Percentiles rank a stretch among this genome's conserved stretches.
These are phyloP conservation scores for Schizopygopsis pylzovi DNA, from an alignment of 2,797 vertebrate species.

Conservation along the genomic window DNA sequence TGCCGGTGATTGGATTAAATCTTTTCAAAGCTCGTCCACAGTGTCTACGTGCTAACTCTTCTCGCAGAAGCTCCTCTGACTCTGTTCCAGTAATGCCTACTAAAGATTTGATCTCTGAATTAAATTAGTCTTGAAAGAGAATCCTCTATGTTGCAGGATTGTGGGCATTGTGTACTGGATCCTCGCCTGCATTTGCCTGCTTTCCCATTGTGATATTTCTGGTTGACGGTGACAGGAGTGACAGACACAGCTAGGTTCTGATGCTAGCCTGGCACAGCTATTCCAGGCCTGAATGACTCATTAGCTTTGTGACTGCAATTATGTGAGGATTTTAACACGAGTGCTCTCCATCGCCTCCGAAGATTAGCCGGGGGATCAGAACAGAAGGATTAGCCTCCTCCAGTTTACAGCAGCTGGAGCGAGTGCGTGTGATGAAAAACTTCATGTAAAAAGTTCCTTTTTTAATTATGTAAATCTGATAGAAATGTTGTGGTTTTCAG, in stretches of 20 bases:
- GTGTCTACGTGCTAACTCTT: neutral
- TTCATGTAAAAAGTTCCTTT: slow-evolving; percentile 18
- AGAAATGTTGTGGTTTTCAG: neutral
- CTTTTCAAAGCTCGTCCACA: slow-evolving; percentile 22
- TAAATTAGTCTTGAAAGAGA: slow-evolving; percentile 52
- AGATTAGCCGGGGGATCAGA: slow-evolving; percentile 72
- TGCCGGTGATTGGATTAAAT: slow-evolving; percentile 37
- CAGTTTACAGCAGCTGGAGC: slow-evolving; percentile 50
- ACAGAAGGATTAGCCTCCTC: slow-evolving; percentile 70
- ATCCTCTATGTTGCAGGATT: slow-evolving; percentile 21
- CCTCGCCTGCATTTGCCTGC: slow-evolving; percentile 9
- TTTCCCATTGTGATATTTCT: slow-evolving; percentile 45
- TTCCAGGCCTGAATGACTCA: slow-evolving; percentile 71
- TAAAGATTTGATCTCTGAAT: slow-evolving; percentile 45
- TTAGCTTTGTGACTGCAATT: slow-evolving; percentile 77
- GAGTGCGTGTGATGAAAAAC: slow-evolving; percentile 46
- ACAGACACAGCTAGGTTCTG: slow-evolving; percentile 45
- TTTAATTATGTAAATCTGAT: slow-evolving; percentile 24
- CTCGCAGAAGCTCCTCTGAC: neutral
- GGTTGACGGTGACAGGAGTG: slow-evolving; percentile 50
- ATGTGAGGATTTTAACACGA: slow-evolving; percentile 67
- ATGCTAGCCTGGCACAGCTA: slow-evolving; percentile 51
- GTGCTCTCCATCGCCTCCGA: slow-evolving; percentile 67
- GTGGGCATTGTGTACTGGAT: slow-evolving; percentile 34
- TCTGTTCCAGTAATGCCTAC: slow-evolving; percentile 39